Conservation (phyloP, 2,888 invertebrate species). For the Cosmopolites sordidus region DNA sequence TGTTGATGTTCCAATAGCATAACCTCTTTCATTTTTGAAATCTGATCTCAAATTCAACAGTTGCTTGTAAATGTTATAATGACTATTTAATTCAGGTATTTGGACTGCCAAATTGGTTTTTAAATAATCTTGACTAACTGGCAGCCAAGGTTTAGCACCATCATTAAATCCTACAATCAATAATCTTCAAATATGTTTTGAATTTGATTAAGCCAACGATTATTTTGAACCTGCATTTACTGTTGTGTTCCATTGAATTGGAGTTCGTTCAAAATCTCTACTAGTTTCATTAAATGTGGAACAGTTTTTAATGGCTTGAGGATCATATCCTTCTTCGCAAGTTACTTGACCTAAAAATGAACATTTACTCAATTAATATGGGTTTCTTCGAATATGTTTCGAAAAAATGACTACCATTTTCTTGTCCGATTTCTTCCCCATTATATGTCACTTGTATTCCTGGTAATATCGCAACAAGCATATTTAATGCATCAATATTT, state of each 20-base stretch:
- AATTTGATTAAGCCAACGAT: too few species aligned
- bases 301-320: constrained; percentile 46
- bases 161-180: constrained; percentile 52
- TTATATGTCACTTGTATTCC: too few species aligned
- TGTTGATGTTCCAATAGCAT: too few species aligned
- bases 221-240: constrained; percentile 54
- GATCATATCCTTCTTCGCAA: constrained; percentile 51
- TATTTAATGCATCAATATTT: too few species aligned
- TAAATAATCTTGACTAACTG: constrained; percentile 59
- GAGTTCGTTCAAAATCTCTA: constrained; percentile 72
- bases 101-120: constrained; percentile 57
- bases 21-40: too few species aligned
- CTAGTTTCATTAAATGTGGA: constrained; percentile 52
- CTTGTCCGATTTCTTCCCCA: too few species aligned
- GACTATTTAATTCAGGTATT: constrained; percentile 5
- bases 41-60: not conserved
- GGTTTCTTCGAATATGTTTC: too few species aligned
- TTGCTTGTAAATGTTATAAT: constrained; percentile 6
- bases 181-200: too few species aligned
- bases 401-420: too few species aligned
- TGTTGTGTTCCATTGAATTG: constrained; percentile 69
- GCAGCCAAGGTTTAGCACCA: constrained; percentile 59
- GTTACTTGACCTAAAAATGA: constrained; percentile 41
- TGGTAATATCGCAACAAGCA: too few species aligned
- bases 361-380: too few species aligned